phyloP scores from a whole-genome alignment of 2,113 vertebrate species.

The Salvelinus fontinalis region DNA sequence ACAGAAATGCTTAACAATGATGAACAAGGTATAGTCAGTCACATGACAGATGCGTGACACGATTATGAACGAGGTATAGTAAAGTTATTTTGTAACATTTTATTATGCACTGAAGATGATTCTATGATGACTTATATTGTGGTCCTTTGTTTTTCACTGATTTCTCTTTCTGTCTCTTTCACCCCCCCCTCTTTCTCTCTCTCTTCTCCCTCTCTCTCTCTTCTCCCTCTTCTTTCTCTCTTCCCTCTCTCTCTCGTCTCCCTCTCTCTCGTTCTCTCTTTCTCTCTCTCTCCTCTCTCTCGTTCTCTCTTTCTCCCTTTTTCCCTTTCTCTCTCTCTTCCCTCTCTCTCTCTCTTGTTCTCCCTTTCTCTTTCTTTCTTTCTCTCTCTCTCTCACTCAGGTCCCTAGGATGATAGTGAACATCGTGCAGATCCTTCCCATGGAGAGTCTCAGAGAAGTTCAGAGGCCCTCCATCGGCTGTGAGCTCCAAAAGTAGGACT shows the following conservation, averaged over 20 bases:
- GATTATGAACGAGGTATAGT: conserved; percentile 64
- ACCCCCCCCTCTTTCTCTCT: neutral
- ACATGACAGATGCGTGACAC: conserved; percentile 59
- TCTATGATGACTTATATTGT: neutral
- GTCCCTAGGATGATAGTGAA: conserved; percentile 68
- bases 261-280: too few relatives aligned
- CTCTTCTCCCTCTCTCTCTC: too few relatives aligned
- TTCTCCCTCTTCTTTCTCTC: too few relatives aligned
- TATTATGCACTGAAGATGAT: neutral
- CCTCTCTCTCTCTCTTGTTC: too few relatives aligned
- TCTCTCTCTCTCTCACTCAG: conserved; percentile 40
- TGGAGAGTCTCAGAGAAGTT: conserved; percentile 61
- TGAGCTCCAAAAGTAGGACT: conserved; percentile 57
- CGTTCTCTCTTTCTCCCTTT: too few relatives aligned
- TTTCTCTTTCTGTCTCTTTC: neutral
- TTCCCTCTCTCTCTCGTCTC: too few relatives aligned
- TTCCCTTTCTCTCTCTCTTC: too few relatives aligned
- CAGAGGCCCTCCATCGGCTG: conserved; percentile 49
- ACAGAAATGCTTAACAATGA: conserved; percentile 45
- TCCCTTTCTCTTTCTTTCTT: accelerated
- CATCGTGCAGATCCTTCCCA: conserved; percentile 61
- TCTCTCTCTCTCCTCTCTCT: too few relatives aligned
- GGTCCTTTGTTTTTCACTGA: neutral
- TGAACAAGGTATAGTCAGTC: conserved; percentile 52
- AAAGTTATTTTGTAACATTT: neutral